phyloP scores from a whole-genome alignment of 2,797 vertebrate genomes.

The Clarias platycephalus region DNA sequence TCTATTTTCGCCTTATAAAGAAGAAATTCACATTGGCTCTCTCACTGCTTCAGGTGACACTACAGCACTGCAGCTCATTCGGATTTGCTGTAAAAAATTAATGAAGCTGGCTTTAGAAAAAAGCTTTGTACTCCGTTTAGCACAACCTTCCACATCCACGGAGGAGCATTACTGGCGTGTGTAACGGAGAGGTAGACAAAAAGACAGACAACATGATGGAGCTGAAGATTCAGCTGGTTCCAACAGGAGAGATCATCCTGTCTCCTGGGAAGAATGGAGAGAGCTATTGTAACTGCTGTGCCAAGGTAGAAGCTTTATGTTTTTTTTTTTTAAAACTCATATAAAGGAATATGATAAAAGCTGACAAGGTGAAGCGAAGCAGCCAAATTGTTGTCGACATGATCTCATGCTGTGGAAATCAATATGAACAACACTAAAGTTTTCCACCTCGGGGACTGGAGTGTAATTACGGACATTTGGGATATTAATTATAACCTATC shows the following conservation, averaged over 20 bases:
- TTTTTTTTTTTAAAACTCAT: neutral
- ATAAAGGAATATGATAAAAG: neutral
- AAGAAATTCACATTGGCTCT: constrained; percentile 51
- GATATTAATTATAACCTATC: constrained; percentile 17
- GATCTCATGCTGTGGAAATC: neutral
- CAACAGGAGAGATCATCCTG: constrained; percentile 78
- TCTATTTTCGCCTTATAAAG: constrained; percentile 17
- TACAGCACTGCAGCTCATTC: constrained; percentile 10
- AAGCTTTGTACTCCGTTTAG: neutral
- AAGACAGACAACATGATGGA: constrained; percentile 69
- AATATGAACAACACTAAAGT: neutral
- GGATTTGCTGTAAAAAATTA: neutral
- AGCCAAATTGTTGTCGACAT: neutral
- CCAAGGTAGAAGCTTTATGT: constrained; percentile 67
- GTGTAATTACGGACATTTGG: constrained; percentile 9
- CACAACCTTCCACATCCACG: constrained; percentile 20
- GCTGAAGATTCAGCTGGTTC: constrained; percentile 77
- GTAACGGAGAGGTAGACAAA: constrained; percentile 1
- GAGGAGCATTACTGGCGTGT: constrained; percentile 19
- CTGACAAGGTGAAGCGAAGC: neutral
- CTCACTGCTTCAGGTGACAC: constrained; percentile 66
- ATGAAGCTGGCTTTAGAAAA: neutral
- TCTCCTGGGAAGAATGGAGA: constrained; percentile 77
- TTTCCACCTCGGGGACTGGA: constrained; percentile 7
- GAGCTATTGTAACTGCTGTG: constrained; percentile 72